phyloP scores from a whole-genome alignment of 2,797 vertebrate genomes.

The Acrocephalus scirpaceus region DNA sequence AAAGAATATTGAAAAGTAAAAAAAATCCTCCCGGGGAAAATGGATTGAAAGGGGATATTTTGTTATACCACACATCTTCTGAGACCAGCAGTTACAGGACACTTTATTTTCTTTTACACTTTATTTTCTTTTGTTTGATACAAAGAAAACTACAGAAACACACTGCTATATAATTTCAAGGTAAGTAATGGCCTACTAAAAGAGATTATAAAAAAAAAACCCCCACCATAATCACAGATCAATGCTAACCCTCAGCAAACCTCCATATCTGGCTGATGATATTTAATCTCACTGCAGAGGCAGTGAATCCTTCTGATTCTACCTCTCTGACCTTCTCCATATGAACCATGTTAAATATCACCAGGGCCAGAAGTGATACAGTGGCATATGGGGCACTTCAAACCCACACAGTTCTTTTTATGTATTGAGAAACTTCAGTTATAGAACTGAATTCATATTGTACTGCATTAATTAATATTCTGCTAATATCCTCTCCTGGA shows the following conservation, averaged over 20 bases:
- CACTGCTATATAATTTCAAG: background rate
- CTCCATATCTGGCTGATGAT: background rate
- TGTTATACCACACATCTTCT: background rate
- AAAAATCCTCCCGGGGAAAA: background rate
- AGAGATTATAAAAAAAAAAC: background rate
- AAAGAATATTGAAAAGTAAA: background rate
- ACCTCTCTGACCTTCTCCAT: background rate
- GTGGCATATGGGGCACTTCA: background rate
- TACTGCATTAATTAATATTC: background rate
- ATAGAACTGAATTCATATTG: background rate
- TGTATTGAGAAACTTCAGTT: background rate
- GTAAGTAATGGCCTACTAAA: background rate
- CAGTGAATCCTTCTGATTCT: background rate
- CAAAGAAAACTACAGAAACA: background rate
- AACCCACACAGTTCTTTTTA: background rate
- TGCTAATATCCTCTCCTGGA: background rate
- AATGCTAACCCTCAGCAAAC: background rate
- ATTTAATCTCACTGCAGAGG: background rate
- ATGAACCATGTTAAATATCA: background rate
- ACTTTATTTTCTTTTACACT: background rate
- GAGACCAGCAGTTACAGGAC: background rate
- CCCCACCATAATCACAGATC: background rate
- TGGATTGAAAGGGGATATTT: background rate
- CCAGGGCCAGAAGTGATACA: background rate
- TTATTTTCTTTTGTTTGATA: background rate